Percentiles rank a stretch among this genome's conserved stretches.
Conservation (phyloP, 1,140 invertebrate species). For the Hypsibius dujardini region DNA sequence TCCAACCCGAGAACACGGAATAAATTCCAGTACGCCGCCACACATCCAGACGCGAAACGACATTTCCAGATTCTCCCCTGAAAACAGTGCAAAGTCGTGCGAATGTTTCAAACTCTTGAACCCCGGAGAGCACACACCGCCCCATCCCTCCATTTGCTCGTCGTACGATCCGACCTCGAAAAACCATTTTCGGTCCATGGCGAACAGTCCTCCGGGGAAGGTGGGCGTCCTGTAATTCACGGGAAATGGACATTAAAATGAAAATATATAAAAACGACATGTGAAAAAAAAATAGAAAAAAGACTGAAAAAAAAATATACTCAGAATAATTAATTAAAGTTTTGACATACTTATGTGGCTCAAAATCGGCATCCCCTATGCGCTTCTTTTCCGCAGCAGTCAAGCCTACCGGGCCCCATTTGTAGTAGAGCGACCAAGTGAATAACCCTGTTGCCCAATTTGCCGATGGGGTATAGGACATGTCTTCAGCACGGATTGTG, state of each 20-base stretch:
- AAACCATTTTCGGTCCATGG: constrained; percentile 71
- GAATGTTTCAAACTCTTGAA: no score
- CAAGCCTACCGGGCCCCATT: constrained; percentile 15
- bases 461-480: background rate
- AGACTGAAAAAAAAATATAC: no score
- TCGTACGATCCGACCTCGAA: constrained; percentile 79
- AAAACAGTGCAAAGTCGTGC: background rate
- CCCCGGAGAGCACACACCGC: constrained; percentile 48
- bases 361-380: constrained; percentile 8
- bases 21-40: background rate
- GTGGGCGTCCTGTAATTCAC: constrained; percentile 62
- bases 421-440: constrained; percentile 1
- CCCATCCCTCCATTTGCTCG: constrained; percentile 74
- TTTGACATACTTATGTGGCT: constrained; percentile 11
- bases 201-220: constrained; percentile 91
- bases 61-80: constrained; percentile 62
- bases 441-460: constrained; percentile 7
- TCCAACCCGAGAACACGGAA: constrained; percentile 6
- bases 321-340: no score
- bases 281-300: no score
- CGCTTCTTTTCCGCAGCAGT: constrained; percentile 16
- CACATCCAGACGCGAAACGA: constrained; percentile 47
- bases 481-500: background rate
- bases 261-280: no score
- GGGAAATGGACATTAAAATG: no score